Base-by-base conservation (phyloP, 2,888 invertebrate genomes). In the Sesamia inferens region DNA sequence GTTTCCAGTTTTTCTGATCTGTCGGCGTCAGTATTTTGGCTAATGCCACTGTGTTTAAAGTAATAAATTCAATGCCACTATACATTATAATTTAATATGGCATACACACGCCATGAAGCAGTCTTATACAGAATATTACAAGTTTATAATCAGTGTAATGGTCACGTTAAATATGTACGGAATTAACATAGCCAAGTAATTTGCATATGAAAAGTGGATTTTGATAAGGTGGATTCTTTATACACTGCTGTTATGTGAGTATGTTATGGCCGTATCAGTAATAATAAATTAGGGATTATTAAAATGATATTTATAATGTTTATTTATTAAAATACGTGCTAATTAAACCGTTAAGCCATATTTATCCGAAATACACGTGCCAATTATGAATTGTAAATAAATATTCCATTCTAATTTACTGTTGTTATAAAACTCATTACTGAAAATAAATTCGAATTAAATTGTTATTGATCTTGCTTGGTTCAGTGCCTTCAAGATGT, bases 71-170 rank as follows among this genome's bases (percentile, higher is more conserved):
- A 84, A 79, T 84, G 79, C 57, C 13, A 71, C 82, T 76, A 82
- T 79, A 85, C 68, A 74, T 84, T 76, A 77, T 66, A 82, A 71
- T 82, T 84, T 85, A 74, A 85, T 86, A 73, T 79, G 75, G n/a
- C 68, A 19, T 16, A 61, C 61, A 68, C 85, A 85, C 85, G 85
- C 85, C 48, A 85, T 59, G 51, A 65, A 42, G 74, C 78, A 78
- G 78, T 77, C 78, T 84, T 69, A 74, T 84, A 80, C 74, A 80
- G 76, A 84, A 82, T 76, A 82, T 75, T 72, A 85, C 82, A 84
- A 78, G 86, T 86, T 79, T 82, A 85, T 85, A 86, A 86, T 85
- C 86, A 79, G 84, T 66, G 64, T 85, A 84, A 85, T 86, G 82
- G 80, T 67, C n/a, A 68, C 64, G 79, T 80, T 86, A 82, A 85